phyloP scores from a whole-genome alignment of 2,797 vertebrate species.

The Eulemur albifrons region DNA sequence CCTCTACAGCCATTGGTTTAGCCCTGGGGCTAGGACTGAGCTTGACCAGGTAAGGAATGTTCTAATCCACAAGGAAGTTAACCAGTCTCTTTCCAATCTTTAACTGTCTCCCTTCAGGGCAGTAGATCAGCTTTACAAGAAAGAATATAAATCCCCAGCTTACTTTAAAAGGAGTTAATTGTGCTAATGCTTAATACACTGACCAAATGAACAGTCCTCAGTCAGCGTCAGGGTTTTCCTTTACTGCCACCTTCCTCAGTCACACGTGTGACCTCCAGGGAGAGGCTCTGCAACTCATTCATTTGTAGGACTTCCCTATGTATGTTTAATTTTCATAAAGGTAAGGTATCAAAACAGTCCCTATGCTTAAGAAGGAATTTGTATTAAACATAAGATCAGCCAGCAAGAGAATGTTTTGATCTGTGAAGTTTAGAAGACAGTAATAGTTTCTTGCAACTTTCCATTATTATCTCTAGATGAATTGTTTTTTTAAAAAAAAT shows the following conservation, averaged over 20 bases:
- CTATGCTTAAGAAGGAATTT: background rate
- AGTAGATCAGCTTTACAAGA: conserved; percentile 31
- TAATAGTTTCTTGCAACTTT: background rate
- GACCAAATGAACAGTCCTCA: background rate
- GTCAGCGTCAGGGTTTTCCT: too few relatives aligned
- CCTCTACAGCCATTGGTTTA: conserved; percentile 87
- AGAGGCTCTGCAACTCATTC: background rate
- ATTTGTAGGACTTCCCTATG: background rate
- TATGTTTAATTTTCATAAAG: background rate
- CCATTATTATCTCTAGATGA: background rate
- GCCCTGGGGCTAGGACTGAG: conserved; percentile 86
- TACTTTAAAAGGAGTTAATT: background rate
- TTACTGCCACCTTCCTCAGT: background rate
- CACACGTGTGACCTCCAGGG: rapidly evolving
- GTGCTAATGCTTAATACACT: background rate
- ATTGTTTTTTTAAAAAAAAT: background rate
- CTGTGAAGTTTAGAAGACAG: background rate
- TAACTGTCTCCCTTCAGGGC: conserved; percentile 58
- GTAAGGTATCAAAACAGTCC: background rate
- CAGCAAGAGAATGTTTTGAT: background rate
- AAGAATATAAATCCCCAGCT: background rate
- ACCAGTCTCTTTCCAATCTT: conserved; percentile 58
- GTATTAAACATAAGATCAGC: background rate
- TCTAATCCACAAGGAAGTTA: conserved; percentile 72
- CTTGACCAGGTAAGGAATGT: conserved; percentile 87